Base-by-base conservation (phyloP, 2,797 vertebrate genomes). In the Lateolabrax maculatus region DNA sequence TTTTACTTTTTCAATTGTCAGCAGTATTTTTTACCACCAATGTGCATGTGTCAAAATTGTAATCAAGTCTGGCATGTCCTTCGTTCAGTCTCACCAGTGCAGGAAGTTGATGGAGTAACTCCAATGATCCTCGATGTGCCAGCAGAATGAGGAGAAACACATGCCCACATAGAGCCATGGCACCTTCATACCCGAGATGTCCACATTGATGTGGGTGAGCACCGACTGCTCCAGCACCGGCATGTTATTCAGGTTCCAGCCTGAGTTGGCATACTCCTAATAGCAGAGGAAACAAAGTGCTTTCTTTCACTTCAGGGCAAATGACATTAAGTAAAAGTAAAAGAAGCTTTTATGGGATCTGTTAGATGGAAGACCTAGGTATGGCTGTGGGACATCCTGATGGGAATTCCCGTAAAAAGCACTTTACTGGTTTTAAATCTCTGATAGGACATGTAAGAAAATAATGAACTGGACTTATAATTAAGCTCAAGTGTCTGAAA, bases 51-150 rank as follows among this genome's bases (percentile, higher is more conserved):
- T 64, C 3, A 61, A 31, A 18, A 25, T 1, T 25, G 9, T 36
- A 29, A 43, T 31, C 2, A 18, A 37, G 37, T 37, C 27, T 7
- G 21, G 2, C 18, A n/a, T 21, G 89, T 19, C 92, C 96, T 96
- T 96, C 96, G 23, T 97, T 96, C 80, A 97, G 86, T 95, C 91
- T 99, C 96, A 99, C 98, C 98, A 99, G 85, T 99, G 98, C 89
- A 99, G 94, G 85, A 99, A 99, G 91, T 99, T 99, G 90, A 99
- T 99, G 1, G 98, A 99, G 87, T 99, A 99, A 89, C 98, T 99
- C 98, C 98, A 99, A 84, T 99, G 98, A 93, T 99, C 98, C 88
- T 99, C 98, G 36, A 99, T 99, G 84, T 99, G 98, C 98, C 98
- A 99, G 89, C 98, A 99, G 86, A 99, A 99, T 0, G 98, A 99